Evolutionary conservation across 2,888 invertebrate genomes (phyloP).

Genomic region (Phyto melanocephala): DNA sequence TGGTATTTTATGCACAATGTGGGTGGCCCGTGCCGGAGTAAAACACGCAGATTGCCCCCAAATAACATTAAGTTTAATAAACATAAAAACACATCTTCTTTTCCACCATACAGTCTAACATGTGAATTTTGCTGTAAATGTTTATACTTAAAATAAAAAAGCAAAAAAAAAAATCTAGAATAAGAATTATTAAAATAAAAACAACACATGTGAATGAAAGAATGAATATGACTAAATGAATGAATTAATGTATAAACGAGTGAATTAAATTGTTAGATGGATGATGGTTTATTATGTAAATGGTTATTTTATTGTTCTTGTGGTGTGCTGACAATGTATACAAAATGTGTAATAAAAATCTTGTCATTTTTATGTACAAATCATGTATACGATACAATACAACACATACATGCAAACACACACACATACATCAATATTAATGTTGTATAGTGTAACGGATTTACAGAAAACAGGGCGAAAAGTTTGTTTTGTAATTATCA

Average conservation of each 20-base stretch:
- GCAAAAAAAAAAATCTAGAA: slow-evolving; percentile 14
- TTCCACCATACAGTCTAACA: slow-evolving; percentile 30
- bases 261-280: background rate
- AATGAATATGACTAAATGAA: background rate
- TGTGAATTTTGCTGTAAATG: background rate
- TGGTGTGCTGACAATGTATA: slow-evolving; percentile 54
- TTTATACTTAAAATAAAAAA: background rate
- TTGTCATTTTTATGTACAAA: slow-evolving; percentile 5
- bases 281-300: slow-evolving; percentile 58
- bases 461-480: background rate
- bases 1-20: slow-evolving; percentile 30
- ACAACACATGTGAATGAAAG: slow-evolving; percentile 7
- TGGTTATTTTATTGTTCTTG: slow-evolving; percentile 60
- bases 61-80: slow-evolving; percentile 38
- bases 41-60: slow-evolving; percentile 12
- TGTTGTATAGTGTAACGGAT: background rate
- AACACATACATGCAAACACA: no score
- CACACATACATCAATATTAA: no score
- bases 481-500: slow-evolving; percentile 47
- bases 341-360: slow-evolving; percentile 30
- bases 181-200: background rate
- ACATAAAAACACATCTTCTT: slow-evolving; percentile 18
- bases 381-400: no score
- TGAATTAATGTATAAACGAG: slow-evolving; percentile 11
- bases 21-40: slow-evolving; percentile 44